Conservation (phyloP, 2,113 vertebrate species). For the Ptilorrhoa leucosticta region DNA sequence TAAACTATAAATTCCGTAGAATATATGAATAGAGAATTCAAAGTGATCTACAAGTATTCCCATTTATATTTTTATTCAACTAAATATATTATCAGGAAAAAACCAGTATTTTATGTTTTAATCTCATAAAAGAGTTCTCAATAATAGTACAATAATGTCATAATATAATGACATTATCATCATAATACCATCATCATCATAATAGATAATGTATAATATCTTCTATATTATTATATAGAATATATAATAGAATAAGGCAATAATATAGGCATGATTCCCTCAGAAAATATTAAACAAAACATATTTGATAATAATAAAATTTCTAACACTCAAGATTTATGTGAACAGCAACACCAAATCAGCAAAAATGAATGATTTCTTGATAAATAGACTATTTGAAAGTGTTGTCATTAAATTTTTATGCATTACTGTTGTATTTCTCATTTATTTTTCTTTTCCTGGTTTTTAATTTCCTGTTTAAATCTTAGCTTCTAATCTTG, state of each 20-base stretch:
- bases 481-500: not conserved
- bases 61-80: not conserved
- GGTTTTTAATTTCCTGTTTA: not conserved
- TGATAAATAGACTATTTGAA: not conserved
- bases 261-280: not conserved
- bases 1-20: not conserved
- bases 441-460: not conserved
- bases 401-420: not conserved
- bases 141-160: not conserved
- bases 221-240: not conserved
- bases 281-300: not conserved
- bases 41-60: not conserved
- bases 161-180: not conserved
- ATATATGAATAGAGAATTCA: not conserved
- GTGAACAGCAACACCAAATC: not conserved
- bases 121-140: not conserved
- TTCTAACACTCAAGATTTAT: not conserved
- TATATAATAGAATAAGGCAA: not conserved
- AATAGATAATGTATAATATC: not conserved
- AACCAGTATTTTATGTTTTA: not conserved
- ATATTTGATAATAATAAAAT: not conserved
- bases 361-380: not conserved
- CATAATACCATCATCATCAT: not conserved
- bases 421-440: not conserved
- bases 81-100: not conserved